These are phyloP conservation scores for Nautilus pompilius DNA, from an alignment of 1,140 invertebrate genomes.

Conservation along the genomic window DNA sequence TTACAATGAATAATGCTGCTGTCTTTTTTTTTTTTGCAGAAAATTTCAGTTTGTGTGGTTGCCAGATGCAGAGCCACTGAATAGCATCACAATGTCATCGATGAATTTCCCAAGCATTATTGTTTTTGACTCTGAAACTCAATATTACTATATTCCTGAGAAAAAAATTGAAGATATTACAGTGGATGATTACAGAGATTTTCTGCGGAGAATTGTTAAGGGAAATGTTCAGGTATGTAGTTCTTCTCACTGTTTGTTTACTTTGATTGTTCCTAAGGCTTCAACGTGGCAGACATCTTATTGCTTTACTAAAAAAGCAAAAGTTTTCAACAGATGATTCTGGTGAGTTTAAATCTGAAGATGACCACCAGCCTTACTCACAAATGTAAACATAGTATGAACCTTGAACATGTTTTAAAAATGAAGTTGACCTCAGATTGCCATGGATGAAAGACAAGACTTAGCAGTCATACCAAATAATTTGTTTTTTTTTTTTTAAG, in stretches of 20 bases:
- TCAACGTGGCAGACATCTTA: too few species aligned
- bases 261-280: background rate
- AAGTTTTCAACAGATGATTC: too few species aligned
- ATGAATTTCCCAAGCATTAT: conserved; percentile 32
- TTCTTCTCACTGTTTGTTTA: background rate
- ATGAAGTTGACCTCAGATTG: too few species aligned
- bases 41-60: conserved; percentile 52
- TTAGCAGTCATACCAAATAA: too few species aligned
- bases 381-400: too few species aligned
- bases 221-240: conserved; percentile 35
- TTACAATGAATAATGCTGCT: too few species aligned
- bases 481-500: too few species aligned
- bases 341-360: too few species aligned
- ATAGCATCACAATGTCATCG: conserved; percentile 47
- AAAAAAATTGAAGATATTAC: conserved; percentile 29
- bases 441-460: too few species aligned
- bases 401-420: too few species aligned
- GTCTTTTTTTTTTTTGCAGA: conserved; percentile 18
- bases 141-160: conserved; percentile 38
- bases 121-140: conserved; percentile 37
- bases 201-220: conserved; percentile 29
- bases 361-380: too few species aligned
- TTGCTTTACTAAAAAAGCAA: too few species aligned
- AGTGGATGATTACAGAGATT: conserved; percentile 19
- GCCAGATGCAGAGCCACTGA: conserved; percentile 42